A percentile compares a stretch with the other conserved stretches of the same genome.
phyloP scores from a whole-genome alignment of 2,888 invertebrate species.

The Eupithecia tripunctaria region DNA sequence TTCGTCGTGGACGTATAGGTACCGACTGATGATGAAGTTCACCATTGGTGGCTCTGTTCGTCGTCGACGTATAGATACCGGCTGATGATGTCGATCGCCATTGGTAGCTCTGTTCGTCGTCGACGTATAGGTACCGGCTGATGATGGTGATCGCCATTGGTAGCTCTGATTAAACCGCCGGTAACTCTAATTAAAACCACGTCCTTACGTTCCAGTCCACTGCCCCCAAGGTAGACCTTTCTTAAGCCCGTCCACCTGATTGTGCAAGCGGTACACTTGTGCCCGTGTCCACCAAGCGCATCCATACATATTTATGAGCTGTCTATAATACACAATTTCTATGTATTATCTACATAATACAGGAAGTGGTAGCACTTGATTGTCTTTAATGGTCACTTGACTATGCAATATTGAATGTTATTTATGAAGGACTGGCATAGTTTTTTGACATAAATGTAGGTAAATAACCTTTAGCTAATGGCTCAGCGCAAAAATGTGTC shows the following conservation, averaged over 20 bases:
- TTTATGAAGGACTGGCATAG: background rate
- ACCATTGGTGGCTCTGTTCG: too few species aligned
- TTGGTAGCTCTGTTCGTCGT: too few species aligned
- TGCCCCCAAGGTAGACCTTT: slow-evolving; percentile 18
- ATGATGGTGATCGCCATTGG: too few species aligned
- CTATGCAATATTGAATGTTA: background rate
- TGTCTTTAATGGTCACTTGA: slow-evolving; percentile 79
- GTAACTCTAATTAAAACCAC: slow-evolving; percentile 1
- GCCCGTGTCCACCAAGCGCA: slow-evolving; percentile 79
- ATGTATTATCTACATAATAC: slow-evolving; percentile 83
- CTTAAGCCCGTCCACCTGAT: slow-evolving; percentile 70
- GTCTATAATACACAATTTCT: slow-evolving; percentile 84
- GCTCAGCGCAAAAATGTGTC: background rate
- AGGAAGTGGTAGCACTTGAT: slow-evolving; percentile 77
- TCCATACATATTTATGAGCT: slow-evolving; percentile 81
- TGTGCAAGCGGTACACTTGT: slow-evolving; percentile 69
- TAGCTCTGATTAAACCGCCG: background rate
- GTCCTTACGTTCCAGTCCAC: slow-evolving; percentile 10
- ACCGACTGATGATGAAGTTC: too few species aligned
- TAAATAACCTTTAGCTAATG: background rate
- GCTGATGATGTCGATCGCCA: too few species aligned
- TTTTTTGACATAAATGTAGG: background rate
- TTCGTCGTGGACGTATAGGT: too few species aligned
- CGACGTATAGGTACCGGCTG: too few species aligned
- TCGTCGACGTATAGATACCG: too few species aligned